Percentiles rank a stretch among this genome's conserved stretches.
These are phyloP conservation scores for Steinernema feltiae DNA, from an alignment of 1,140 invertebrate species.

Conservation along the genomic window DNA sequence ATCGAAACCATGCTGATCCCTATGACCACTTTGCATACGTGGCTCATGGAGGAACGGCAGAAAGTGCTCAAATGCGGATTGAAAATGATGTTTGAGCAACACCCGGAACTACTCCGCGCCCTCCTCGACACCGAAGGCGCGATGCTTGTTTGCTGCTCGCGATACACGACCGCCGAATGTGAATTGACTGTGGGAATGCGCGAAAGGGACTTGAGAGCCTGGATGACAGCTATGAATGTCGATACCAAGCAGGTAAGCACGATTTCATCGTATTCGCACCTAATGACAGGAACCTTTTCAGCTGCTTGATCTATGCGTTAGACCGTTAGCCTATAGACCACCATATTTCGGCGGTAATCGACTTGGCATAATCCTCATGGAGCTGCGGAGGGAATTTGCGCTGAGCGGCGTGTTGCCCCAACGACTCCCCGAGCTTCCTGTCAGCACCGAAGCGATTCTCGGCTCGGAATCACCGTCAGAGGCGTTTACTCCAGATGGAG, in stretches of 20 bases:
- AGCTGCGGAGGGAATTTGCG: slow-evolving; percentile 54
- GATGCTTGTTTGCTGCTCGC: slow-evolving; percentile 45
- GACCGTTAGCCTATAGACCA: slow-evolving; percentile 52
- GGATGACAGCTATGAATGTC: slow-evolving; percentile 41
- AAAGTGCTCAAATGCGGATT: slow-evolving; percentile 49
- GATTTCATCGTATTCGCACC: too few species aligned
- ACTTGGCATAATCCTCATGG: slow-evolving; percentile 54
- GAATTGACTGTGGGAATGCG: slow-evolving; percentile 53
- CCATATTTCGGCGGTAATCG: slow-evolving; percentile 54
- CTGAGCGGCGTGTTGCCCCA: slow-evolving; percentile 52
- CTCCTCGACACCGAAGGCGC: slow-evolving; percentile 54
- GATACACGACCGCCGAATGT: slow-evolving; percentile 49
- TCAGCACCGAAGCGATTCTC: slow-evolving; percentile 47
- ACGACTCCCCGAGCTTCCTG: slow-evolving; percentile 46
- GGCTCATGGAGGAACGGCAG: slow-evolving; percentile 53
- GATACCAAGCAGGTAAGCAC: slow-evolving; percentile 43
- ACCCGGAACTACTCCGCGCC: slow-evolving; percentile 46
- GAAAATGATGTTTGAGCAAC: slow-evolving; percentile 48
- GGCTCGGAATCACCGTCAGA: slow-evolving; percentile 55
- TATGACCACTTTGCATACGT: slow-evolving; percentile 45
- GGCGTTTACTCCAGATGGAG: slow-evolving; percentile 39
- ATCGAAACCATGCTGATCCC: slow-evolving; percentile 35
- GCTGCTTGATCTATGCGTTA: slow-evolving; percentile 48
- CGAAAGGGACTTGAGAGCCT: slow-evolving; percentile 48
- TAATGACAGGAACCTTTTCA: too few species aligned